phyloP scores from a whole-genome alignment of 2,113 vertebrate species.

The Cervus canadensis region DNA sequence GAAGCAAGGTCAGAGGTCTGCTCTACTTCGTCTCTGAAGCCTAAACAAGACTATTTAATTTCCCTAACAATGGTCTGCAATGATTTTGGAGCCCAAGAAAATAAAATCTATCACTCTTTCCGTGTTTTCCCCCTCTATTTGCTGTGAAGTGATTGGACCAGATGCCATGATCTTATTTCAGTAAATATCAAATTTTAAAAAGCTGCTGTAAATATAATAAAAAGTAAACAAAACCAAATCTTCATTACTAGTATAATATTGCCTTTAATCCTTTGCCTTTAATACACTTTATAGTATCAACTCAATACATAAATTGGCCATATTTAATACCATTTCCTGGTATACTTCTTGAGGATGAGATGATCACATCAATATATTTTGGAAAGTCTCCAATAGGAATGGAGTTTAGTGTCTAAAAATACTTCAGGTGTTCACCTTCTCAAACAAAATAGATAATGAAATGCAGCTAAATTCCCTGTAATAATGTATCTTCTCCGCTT shows the following conservation, averaged over 20 bases:
- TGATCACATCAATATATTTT: background rate
- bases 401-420: background rate
- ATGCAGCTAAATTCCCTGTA: background rate
- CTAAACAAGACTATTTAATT: background rate
- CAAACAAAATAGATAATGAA: background rate
- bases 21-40: background rate
- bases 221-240: background rate
- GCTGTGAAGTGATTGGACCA: background rate
- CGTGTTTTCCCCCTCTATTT: background rate
- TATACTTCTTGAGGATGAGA: background rate
- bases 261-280: background rate
- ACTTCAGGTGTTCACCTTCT: background rate
- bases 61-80: background rate
- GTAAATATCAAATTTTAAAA: background rate
- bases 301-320: background rate
- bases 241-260: background rate
- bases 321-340: background rate
- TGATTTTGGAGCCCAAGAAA: background rate
- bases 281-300: background rate
- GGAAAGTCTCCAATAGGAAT: background rate
- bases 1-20: background rate
- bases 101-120: background rate
- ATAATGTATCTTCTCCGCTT: background rate
- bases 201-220: background rate
- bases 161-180: background rate